Evolutionary conservation across 1,140 invertebrate genomes (phyloP), one percentile per base, ranked within the genome.

Genomic region (Octopus sinensis): DNA sequence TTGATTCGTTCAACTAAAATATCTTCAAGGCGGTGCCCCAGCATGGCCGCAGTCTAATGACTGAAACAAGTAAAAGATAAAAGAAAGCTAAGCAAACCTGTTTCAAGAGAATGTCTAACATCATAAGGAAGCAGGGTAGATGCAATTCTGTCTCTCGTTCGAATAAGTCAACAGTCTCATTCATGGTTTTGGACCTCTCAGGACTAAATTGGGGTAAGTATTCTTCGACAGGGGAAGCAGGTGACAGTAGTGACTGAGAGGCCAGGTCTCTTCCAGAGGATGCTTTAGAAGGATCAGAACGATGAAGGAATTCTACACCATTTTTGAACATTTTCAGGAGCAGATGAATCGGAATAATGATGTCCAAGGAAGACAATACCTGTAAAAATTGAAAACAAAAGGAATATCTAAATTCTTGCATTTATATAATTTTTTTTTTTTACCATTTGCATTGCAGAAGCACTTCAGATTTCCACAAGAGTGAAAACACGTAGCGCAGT

Each of bases 91-190:
- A 53, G 17, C n/a, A 80, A 78, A 96, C 95, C 92, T 99, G 98
- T 92, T 98, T 98, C 5, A 98, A 91, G 62, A 98, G 90, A 83
- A 99, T 95, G 90, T 99, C 98, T 80, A 99, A 91, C 97, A 99
- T 99, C 4, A 99, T 93, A 83, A 99, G 96, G 89, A 96, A 98
- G 87, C 97, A 98, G 5, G 95, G 96, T 7, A 98, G 91, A 73
- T 91, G 88, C 6, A 91, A 85, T 81, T 92, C 92, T n/a, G 88
- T 86, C 79, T 90, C 89, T 52, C 86, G 82, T 2, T 90, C 88
- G 82, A 88, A 89, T 52, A 88, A 82, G 62, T 89, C 87, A 82
- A 82, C 86, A 0, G 85, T 83, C 75, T 88, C 87, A 10, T 85
- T 81, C 1, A 84, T 82, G 1, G 83, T 81, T 17, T 84, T 86